Evolutionary conservation across 1,140 invertebrate genomes (phyloP), one percentile per base, ranked within the genome.

Genomic region (Chironomus striatipennis): DNA sequence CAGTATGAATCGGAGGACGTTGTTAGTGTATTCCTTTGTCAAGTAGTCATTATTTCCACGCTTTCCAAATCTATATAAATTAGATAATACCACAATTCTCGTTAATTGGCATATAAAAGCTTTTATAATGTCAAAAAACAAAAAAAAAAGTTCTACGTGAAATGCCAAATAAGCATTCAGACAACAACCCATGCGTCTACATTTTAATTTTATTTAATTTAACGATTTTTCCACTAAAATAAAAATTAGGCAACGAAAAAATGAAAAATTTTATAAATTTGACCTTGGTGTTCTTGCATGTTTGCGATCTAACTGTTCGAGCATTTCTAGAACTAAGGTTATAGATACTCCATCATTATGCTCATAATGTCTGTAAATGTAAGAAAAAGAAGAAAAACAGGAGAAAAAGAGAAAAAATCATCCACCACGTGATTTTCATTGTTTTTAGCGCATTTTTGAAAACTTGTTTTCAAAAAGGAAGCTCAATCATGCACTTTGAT

Each of bases 381-480:
- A 21, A 18, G 24, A 34, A 34, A 34, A 34, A 70, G 20, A 17
- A 70, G 20, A 7, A 70, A 21, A 70, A 21, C 9, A 70, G 20
- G 10, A 70, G 65, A 70, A 70, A 70, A 70, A 70, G 20, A 70
- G 65, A 70, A 70, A 20, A 57, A 15, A 15, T 57, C 47, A 57
- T 57, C 47, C 47, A 57, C 47, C 47, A 57, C 47, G n/a, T 34
- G 24, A 34, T 34, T 34, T 34, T 34, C 24, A 34, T 34, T 34
- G 24, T 34, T 34, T 34, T 34, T n/a, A n/a, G n/a, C n/a, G n/a
- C n/a, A n/a, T n/a, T n/a, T n/a, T n/a, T n/a, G n/a, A n/a, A n/a
- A n/a, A n/a, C n/a, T n/a, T n/a, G n/a, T n/a, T n/a, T n/a, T n/a
- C n/a, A n/a, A n/a, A n/a, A n/a, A n/a, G n/a, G n/a, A n/a, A n/a